Evolutionary conservation across 64 coral and sea anemone species (phyloP).

Genomic region (Porites australiensis): DNA sequence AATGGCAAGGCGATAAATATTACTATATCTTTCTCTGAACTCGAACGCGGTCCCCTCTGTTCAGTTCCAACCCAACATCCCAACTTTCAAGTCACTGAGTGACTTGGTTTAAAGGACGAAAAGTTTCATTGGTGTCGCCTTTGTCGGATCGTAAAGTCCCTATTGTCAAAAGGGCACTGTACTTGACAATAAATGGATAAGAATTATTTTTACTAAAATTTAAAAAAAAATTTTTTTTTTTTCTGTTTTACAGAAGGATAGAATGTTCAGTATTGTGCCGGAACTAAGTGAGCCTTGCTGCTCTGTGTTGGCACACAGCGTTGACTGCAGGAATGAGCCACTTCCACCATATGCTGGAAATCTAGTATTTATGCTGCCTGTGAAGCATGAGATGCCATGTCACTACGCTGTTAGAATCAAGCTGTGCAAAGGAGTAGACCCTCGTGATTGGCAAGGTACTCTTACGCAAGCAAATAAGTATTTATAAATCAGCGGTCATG

Average conservation of each 20-base stretch:
- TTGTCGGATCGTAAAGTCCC: too few species aligned
- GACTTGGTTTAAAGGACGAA: too few species aligned
- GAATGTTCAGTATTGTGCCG: conserved; percentile 33
- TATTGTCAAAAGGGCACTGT: too few species aligned
- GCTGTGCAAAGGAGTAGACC: background rate
- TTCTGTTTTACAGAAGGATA: background rate
- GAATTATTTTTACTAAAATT: too few species aligned
- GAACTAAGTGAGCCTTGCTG: conserved; percentile 19
- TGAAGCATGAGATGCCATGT: conserved; percentile 18
- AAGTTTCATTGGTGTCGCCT: too few species aligned
- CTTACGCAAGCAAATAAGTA: too few species aligned
- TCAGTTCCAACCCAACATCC: too few species aligned
- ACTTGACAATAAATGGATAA: too few species aligned
- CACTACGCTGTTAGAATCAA: conserved; percentile 8
- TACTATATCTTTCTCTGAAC: too few species aligned
- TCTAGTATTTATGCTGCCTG: conserved; percentile 21
- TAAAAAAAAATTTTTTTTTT: background rate
- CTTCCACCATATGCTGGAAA: conserved; percentile 21
- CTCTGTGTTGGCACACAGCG: background rate
- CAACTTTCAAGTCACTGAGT: too few species aligned
- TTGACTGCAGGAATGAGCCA: conserved; percentile 19
- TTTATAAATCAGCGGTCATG: background rate
- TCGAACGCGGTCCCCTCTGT: too few species aligned
- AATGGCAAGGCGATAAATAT: too few species aligned
- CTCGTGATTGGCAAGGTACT: conserved; percentile 9